A percentile compares a stretch with the other conserved stretches of the same genome.
Evolutionary conservation across 2,113 vertebrate genomes (phyloP).

Genomic region (Ornithorhynchus anatinus): DNA sequence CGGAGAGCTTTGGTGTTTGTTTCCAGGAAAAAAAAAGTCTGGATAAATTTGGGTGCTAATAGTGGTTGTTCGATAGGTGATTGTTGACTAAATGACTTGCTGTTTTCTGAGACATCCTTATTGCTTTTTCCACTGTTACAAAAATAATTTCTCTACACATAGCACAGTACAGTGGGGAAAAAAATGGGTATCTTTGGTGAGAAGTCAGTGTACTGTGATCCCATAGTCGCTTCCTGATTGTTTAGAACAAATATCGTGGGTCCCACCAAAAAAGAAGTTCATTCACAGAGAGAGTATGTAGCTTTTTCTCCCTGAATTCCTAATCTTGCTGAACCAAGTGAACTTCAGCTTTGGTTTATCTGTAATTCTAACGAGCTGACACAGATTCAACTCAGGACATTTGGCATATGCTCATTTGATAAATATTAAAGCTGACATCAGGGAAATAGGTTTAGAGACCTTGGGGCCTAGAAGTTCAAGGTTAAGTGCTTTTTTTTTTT

Average conservation of each 20-base stretch:
- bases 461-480: not conserved
- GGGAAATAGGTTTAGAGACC: not conserved
- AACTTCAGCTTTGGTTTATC: not conserved
- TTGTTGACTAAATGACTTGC: too few relatives aligned
- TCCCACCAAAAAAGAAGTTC: not conserved
- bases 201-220: rapidly evolving
- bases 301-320: not conserved
- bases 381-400: too few relatives aligned
- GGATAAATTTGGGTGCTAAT: not conserved
- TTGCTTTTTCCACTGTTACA: not conserved
- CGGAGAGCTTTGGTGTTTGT: too few relatives aligned
- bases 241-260: not conserved
- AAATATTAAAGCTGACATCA: not conserved
- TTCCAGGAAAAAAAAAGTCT: not conserved
- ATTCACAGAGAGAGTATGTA: not conserved
- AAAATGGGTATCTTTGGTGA: not conserved
- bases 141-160: not conserved
- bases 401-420: rapidly evolving
- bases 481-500: not conserved
- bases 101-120: not conserved
- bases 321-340: not conserved
- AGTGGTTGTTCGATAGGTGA: too few relatives aligned
- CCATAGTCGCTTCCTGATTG: not conserved
- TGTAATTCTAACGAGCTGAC: not conserved
- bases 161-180: not conserved